Conservation (phyloP, 2,797 vertebrate species). For the Alauda arvensis region DNA sequence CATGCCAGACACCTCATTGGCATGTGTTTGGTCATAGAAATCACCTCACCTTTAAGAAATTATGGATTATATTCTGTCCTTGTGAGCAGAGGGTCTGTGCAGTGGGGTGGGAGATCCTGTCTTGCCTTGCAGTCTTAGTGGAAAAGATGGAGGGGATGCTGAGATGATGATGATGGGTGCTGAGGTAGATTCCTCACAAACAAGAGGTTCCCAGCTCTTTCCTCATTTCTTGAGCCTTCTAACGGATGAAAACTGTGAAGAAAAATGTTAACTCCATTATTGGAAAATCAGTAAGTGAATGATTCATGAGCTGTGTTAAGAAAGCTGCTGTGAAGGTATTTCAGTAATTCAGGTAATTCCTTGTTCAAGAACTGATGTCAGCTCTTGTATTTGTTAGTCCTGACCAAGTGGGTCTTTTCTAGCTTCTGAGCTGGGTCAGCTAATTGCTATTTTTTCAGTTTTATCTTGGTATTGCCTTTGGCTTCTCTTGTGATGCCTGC, state of each 20-base stretch:
- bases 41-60: not conserved
- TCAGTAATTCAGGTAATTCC: not conserved
- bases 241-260: not conserved
- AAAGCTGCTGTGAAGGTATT: not conserved
- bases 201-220: not conserved
- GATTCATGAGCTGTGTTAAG: not conserved
- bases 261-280: not conserved
- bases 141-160: not conserved
- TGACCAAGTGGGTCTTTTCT: not conserved
- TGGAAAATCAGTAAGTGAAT: not conserved
- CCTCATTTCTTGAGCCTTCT: not conserved
- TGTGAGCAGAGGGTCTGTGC: not conserved
- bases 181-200: not conserved
- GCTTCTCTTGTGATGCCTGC: not conserved
- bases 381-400: not conserved
- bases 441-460: not conserved
- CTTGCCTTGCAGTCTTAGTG: not conserved
- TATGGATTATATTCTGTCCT: not conserved
- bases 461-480: not conserved
- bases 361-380: not conserved
- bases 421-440: not conserved
- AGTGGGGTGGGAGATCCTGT: accelerated
- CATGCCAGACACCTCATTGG: not conserved
- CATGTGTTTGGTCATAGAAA: not conserved
- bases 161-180: not conserved